A percentile compares a stretch with the other conserved stretches of the same genome.
phyloP scores from a whole-genome alignment of 2,797 vertebrate genomes.

The Lerista edwardsae region DNA sequence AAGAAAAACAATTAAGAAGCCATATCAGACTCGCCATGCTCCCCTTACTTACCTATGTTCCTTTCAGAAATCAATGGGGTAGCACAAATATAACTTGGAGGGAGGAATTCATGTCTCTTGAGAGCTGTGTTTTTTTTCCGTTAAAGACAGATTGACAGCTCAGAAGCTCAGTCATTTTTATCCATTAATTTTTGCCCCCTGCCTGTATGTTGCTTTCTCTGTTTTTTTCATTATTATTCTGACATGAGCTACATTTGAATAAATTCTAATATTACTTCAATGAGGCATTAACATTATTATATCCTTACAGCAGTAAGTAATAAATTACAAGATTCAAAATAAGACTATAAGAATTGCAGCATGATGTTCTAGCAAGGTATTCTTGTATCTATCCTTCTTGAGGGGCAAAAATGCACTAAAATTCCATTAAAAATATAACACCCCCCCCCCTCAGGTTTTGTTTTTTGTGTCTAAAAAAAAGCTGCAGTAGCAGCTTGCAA shows the following conservation, averaged over 20 bases:
- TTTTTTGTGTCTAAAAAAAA: background rate
- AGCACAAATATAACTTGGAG: conserved; percentile 31
- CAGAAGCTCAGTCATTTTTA: conserved; percentile 7
- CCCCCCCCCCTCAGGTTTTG: background rate
- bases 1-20: conserved; percentile 49
- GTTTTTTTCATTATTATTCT: background rate
- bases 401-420: background rate
- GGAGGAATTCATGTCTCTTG: conserved; percentile 9
- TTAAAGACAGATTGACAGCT: conserved; percentile 32
- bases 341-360: background rate
- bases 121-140: conserved; percentile 14
- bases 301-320: background rate
- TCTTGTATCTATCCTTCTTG: background rate
- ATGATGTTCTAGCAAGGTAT: background rate
- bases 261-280: background rate
- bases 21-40: conserved; percentile 33
- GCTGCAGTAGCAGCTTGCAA: background rate
- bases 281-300: background rate
- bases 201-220: background rate
- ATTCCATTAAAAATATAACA: background rate
- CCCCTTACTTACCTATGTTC: conserved; percentile 32
- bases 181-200: background rate
- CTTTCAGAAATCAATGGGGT: conserved; percentile 30
- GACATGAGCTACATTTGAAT: conserved; percentile 1
- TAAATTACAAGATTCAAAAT: background rate